phyloP scores from a whole-genome alignment of 2,113 vertebrate species.

The Lepus americanus region DNA sequence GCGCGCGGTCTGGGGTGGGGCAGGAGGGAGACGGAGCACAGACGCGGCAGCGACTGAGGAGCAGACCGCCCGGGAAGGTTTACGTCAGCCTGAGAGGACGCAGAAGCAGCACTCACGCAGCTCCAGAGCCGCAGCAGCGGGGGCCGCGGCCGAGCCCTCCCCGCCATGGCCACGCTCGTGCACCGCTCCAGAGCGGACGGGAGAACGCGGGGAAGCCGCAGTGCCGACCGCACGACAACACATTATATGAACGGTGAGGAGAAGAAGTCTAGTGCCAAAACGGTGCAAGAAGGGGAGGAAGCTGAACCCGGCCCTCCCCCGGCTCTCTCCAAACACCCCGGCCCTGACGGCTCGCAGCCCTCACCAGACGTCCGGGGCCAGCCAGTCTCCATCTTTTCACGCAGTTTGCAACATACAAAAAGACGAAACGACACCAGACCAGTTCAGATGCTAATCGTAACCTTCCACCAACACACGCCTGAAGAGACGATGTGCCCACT shows the following conservation, averaged over 20 bases:
- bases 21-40: not conserved
- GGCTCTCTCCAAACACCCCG: not conserved
- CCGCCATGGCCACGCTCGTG: no score
- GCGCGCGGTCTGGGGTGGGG: not conserved
- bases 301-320: not conserved
- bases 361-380: not conserved
- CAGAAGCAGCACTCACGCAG: no score
- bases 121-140: no score
- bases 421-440: not conserved
- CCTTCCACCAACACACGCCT: not conserved
- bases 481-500: not conserved
- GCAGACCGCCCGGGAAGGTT: not conserved
- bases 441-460: not conserved
- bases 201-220: no score
- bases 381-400: not conserved
- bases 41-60: not conserved
- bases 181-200: no score
- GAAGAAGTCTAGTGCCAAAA: not conserved
- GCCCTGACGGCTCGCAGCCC: not conserved
- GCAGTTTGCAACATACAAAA: conserved; percentile 20
- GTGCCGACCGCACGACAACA: no score
- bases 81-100: no score
- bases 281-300: not conserved
- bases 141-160: no score
- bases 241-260: no score